These are phyloP conservation scores for Streptopelia turtur DNA, from an alignment of 2,797 vertebrate species.

Conservation along the genomic window DNA sequence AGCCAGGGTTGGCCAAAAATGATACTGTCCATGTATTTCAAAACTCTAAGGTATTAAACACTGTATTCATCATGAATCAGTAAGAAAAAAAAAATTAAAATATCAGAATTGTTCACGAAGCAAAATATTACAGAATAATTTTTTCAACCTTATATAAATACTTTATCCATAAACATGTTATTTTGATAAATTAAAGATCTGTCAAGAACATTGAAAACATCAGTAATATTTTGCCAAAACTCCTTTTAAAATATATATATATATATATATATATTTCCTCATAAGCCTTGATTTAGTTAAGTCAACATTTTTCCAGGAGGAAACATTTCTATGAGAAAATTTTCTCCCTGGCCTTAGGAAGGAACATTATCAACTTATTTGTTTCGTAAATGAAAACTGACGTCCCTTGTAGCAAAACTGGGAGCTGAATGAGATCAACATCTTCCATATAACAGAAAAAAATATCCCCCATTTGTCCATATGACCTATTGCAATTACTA, in stretches of 20 bases:
- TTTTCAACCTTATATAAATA: neutral
- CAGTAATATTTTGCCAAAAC: neutral
- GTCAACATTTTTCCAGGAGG: neutral
- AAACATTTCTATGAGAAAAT: neutral
- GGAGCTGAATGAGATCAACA: neutral
- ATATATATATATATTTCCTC: neutral
- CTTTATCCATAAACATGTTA: neutral
- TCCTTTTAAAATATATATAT: neutral
- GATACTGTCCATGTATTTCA: neutral
- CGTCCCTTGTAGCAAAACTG: neutral
- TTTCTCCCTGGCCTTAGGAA: neutral
- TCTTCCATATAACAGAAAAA: neutral
- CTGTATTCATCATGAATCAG: neutral
- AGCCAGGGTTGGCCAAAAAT: neutral
- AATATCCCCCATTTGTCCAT: neutral
- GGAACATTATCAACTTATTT: neutral
- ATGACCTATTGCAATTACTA: neutral
- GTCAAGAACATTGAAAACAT: neutral
- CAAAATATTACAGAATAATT: neutral
- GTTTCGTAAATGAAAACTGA: neutral
- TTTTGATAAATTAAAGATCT: neutral
- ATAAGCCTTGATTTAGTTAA: neutral
- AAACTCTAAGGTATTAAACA: neutral
- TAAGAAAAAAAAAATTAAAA: neutral
- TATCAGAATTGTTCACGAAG: neutral